These are phyloP conservation scores for Octopus bimaculoides DNA, from an alignment of 1,140 invertebrate genomes.

Conservation along the genomic window DNA sequence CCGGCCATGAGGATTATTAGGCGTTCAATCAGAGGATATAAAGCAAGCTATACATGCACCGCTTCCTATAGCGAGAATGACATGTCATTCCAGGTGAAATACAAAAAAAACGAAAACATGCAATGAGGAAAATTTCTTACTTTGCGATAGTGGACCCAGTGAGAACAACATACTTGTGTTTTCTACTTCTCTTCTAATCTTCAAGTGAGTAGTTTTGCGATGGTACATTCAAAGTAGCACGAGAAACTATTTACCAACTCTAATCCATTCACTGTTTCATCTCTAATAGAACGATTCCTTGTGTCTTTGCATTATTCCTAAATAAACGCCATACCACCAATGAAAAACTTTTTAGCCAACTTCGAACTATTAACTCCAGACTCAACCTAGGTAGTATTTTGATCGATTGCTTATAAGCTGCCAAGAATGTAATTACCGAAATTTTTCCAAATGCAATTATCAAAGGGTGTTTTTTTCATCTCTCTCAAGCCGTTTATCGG, in stretches of 20 bases:
- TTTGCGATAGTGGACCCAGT: neutral
- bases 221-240: neutral
- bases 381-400: neutral
- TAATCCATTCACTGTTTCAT: neutral
- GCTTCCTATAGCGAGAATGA: too few relatives aligned
- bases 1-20: neutral
- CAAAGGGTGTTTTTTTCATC: neutral
- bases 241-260: neutral
- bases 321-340: neutral
- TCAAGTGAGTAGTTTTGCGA: neutral
- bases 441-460: neutral
- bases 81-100: neutral
- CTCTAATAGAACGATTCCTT: neutral
- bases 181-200: neutral
- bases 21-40: too few relatives aligned
- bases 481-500: neutral
- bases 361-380: neutral
- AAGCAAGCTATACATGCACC: too few relatives aligned
- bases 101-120: neutral
- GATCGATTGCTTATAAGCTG: neutral
- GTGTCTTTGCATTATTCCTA: neutral
- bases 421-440: neutral
- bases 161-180: neutral
- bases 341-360: neutral
- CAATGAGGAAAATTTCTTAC: neutral